These are phyloP conservation scores for Brassicogethes aeneus DNA, from an alignment of 2,888 invertebrate genomes.

Conservation along the genomic window DNA sequence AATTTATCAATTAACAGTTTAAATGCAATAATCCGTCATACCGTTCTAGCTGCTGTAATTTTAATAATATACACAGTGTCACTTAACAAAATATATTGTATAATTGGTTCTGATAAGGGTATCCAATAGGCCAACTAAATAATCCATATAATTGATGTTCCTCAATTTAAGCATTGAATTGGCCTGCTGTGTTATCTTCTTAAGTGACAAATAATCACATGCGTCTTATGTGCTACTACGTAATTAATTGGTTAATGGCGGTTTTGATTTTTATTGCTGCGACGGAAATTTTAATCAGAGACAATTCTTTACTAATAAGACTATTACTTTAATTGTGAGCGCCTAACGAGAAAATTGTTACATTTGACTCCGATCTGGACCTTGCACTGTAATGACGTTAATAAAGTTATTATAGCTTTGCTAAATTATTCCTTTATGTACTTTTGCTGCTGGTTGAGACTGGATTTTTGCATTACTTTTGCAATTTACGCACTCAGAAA, in stretches of 20 bases:
- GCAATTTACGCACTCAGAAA: too few relatives aligned
- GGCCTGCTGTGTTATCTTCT: conserved; percentile 35
- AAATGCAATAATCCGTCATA: conserved; percentile 36
- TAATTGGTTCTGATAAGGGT: conserved; percentile 43
- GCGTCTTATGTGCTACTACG: conserved; percentile 31
- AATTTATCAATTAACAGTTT: conserved; percentile 42
- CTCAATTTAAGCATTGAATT: conserved; percentile 13
- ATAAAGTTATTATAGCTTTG: background rate
- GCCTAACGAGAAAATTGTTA: conserved; percentile 19
- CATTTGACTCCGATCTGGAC: conserved; percentile 1
- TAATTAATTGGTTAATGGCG: conserved; percentile 41
- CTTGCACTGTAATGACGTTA: conserved; percentile 2
- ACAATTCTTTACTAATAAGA: conserved; percentile 9
- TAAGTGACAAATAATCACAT: conserved; percentile 42
- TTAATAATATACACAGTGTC: conserved; percentile 39
- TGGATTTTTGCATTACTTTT: too few relatives aligned
- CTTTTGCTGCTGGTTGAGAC: too few relatives aligned
- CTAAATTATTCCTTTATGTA: background rate
- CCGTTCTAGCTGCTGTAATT: conserved; percentile 37
- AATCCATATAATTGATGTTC: conserved; percentile 9
- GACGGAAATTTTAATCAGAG: conserved; percentile 32
- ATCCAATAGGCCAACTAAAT: conserved; percentile 25
- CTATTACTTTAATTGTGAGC: conserved; percentile 21
- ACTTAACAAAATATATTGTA: conserved; percentile 41
- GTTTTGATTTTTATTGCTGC: conserved; percentile 36